A percentile compares a stretch with the other conserved stretches of the same genome.
Conservation (phyloP, 2,888 invertebrate species). For the Xanthorhoe spadicearia region DNA sequence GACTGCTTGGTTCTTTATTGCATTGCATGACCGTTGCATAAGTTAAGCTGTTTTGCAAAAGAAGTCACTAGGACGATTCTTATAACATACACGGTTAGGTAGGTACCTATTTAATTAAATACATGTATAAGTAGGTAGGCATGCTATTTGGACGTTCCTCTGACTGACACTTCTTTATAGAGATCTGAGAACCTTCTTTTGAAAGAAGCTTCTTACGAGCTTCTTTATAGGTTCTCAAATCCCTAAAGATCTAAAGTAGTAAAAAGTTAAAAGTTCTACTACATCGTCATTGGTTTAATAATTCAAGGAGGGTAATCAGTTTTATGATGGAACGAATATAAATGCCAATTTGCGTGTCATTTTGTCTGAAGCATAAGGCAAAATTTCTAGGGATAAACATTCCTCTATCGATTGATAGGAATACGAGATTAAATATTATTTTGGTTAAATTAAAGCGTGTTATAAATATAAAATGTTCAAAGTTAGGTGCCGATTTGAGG, state of each 20-base stretch:
- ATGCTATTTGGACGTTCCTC: no score
- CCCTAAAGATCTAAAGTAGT: no score
- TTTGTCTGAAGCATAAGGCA: not conserved
- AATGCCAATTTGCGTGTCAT: not conserved
- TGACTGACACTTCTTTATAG: not conserved
- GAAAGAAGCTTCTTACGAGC: no score
- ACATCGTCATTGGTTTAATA: no score
- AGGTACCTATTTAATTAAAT: not conserved
- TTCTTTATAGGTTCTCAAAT: no score
- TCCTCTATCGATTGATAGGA: no score
- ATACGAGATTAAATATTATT: no score
- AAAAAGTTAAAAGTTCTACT: no score
- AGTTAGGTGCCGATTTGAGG: not conserved
- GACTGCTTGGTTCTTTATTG: slow-evolving; percentile 78
- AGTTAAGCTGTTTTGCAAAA: slow-evolving; percentile 60
- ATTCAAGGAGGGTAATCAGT: no score
- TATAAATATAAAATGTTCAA: not conserved
- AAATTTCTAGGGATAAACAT: no score
- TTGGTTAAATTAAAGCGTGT: not conserved
- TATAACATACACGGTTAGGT: slow-evolving; percentile 2
- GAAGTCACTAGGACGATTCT: slow-evolving; percentile 19
- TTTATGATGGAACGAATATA: not conserved
- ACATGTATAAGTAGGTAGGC: no score
- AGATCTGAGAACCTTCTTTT: no score
- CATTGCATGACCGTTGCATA: slow-evolving; percentile 60